phyloP scores from a whole-genome alignment of 2,797 vertebrate species.

The Cynopterus sphinx region DNA sequence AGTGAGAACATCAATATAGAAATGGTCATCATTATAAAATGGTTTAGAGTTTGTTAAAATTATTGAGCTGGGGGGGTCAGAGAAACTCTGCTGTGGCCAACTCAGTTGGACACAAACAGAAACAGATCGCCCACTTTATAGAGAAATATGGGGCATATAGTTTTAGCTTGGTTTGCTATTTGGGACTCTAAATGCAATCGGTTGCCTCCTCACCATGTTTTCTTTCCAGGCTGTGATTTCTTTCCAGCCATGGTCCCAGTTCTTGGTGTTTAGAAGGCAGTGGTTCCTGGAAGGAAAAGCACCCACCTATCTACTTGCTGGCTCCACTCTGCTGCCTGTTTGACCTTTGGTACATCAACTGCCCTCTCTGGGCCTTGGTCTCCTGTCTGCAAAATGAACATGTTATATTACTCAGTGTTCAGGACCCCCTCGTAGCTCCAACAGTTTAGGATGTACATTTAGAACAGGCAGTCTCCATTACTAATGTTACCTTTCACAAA shows the following conservation, averaged over 20 bases:
- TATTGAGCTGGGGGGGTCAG: neutral
- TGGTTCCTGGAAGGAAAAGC: neutral
- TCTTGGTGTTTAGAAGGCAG: neutral
- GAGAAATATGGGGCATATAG: neutral
- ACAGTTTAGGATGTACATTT: neutral
- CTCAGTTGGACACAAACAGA: neutral
- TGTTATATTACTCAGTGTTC: neutral
- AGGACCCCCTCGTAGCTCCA: neutral
- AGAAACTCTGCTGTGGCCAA: neutral
- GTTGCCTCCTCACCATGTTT: neutral
- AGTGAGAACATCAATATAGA: neutral
- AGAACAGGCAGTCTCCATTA: neutral
- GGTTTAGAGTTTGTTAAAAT: neutral
- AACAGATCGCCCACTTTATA: neutral
- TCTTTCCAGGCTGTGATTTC: neutral
- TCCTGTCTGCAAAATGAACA: neutral
- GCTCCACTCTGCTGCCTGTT: neutral
- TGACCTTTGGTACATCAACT: neutral
- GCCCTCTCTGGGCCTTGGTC: neutral
- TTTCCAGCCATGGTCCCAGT: neutral
- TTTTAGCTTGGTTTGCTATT: neutral
- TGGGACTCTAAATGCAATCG: neutral
- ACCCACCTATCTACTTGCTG: neutral
- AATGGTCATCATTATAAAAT: neutral
- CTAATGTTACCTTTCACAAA: neutral